Base-by-base conservation (phyloP, 2,888 invertebrate genomes). In the Sericinus montela region DNA sequence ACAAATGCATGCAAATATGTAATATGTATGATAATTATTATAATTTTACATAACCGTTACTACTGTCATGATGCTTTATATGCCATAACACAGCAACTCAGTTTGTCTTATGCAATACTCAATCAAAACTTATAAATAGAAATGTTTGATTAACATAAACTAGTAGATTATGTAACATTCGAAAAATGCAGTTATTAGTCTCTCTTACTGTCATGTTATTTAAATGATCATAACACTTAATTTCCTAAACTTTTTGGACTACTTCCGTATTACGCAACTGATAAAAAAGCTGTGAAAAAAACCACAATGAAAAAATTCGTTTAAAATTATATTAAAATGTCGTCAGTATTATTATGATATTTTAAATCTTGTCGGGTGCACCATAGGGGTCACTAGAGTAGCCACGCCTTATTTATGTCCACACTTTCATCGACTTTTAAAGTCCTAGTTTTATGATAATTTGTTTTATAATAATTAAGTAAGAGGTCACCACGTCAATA, bases 381-480 rank as follows among this genome's bases (percentile, higher is more conserved):
- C 70, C 59, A 44, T 69, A 63, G 68, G 67, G 80, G 79, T 82
- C 80, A 77, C 43, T 50, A 55, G 59, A 67, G 59, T 59, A 48
- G 19, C 5, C 54, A 52, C 57, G 57, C 61, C 69, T 77, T 74
- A 66, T 76, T 74, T 69, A 74, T 72, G 72, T 74, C 79, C 65
- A 77, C 75, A 81, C 85, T 86, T 84, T 85, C 83, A 76, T 82
- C 68, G 58, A 66, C 67, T 67, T 59, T 38, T 32, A 49, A 46
- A 45, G 48, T 39, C 25, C 5, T 50, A 47, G 48, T 49, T 56
- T 52, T 45, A 51, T 54, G 47, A 3, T 1, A 8, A 8, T 53
- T 29, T 52, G 51, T 46, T 37, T 36, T 56, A 55, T 46, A 37
- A 43, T 55, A 37, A 43, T 55, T 50, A 59, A 52, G 55, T 55